These are phyloP conservation scores for Dicaeum eximium DNA, from an alignment of 2,113 vertebrate species.

Conservation along the genomic window DNA sequence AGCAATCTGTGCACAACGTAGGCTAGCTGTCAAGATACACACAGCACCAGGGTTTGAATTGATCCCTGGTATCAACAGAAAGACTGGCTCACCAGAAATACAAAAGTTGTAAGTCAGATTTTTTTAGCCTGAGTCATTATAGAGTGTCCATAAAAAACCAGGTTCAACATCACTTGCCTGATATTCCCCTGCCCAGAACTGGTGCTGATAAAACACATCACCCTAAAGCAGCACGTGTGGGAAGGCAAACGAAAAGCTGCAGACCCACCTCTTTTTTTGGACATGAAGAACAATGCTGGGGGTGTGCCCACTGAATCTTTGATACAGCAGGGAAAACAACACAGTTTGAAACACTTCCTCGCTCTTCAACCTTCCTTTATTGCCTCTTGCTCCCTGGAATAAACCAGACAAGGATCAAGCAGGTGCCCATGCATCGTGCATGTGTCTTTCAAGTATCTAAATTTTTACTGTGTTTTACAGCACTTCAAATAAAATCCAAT, in stretches of 20 bases:
- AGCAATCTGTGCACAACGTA: neutral
- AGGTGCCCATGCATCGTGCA: neutral
- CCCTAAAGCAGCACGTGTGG: neutral
- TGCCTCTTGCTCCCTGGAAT: neutral
- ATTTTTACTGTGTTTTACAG: neutral
- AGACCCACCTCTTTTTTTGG: neutral
- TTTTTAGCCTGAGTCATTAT: neutral
- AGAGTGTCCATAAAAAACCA: neutral
- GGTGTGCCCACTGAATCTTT: neutral
- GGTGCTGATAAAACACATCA: neutral
- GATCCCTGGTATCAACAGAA: neutral
- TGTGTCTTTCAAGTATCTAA: neutral
- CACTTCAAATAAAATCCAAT: neutral
- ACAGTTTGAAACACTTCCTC: neutral
- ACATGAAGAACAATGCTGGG: neutral
- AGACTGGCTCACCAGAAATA: neutral
- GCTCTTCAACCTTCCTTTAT: neutral
- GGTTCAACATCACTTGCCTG: neutral
- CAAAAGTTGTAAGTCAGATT: neutral
- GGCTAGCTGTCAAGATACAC: neutral
- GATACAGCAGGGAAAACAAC: neutral
- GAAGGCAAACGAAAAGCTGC: neutral
- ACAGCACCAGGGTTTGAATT: neutral
- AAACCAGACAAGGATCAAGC: neutral
- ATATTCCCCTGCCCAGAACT: neutral